Conservation (phyloP, 1,140 invertebrate genomes). For the Mamestra configurata region DNA sequence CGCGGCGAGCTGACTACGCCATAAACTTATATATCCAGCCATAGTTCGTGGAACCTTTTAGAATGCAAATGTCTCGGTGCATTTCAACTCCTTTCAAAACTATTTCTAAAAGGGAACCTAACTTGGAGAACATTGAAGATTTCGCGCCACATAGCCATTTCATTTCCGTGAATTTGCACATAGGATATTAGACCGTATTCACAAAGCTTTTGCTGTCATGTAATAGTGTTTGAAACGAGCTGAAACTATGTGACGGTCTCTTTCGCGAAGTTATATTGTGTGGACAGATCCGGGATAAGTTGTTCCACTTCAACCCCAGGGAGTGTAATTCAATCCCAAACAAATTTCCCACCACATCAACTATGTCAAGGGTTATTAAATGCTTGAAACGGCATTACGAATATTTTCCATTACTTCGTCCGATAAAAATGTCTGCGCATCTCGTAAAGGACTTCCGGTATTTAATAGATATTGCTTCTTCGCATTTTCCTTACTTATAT, state of each 20-base stretch:
- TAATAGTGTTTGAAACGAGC: constrained; percentile 39
- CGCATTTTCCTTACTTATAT: too few species aligned
- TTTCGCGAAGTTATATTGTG: constrained; percentile 19
- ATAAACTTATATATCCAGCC: constrained; percentile 69
- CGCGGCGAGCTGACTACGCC: constrained; percentile 47
- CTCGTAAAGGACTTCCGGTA: constrained; percentile 9
- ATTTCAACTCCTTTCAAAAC: constrained; percentile 76
- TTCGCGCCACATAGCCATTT: constrained; percentile 60
- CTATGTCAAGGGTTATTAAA: constrained; percentile 45
- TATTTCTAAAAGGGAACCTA: constrained; percentile 74
- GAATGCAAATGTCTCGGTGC: constrained; percentile 77
- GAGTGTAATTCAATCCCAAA: constrained; percentile 52
- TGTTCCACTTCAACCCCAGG: constrained; percentile 30
- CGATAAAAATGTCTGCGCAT: constrained; percentile 12
- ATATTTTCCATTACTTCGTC: constrained; percentile 26
- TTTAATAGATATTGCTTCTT: not conserved
- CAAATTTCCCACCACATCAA: constrained; percentile 45
- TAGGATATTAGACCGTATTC: constrained; percentile 60
- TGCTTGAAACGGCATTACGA: constrained; percentile 26
- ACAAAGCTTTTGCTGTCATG: constrained; percentile 41
- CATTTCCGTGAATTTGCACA: constrained; percentile 62
- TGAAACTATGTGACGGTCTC: constrained; percentile 43
- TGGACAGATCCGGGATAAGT: constrained; percentile 38
- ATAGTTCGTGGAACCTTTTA: constrained; percentile 65
- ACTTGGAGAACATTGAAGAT: constrained; percentile 70